Base-by-base conservation (phyloP, 2,797 vertebrate genomes). In the Acipenser ruthenus region DNA sequence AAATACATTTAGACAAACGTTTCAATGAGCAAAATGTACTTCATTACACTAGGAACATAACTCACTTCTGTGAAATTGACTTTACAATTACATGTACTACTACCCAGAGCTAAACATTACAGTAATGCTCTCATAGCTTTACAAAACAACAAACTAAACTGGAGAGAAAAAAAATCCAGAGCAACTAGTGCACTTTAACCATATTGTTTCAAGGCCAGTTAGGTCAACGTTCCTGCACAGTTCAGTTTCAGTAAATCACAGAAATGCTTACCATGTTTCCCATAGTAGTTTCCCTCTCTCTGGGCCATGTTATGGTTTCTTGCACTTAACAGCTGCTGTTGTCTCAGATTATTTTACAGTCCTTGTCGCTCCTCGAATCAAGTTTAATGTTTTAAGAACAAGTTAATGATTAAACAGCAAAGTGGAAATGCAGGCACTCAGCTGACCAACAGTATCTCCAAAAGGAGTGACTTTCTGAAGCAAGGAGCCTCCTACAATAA, bases 261-360 rank as follows among this genome's bases (percentile, higher is more conserved):
- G 12, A 58, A 7, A 1, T 58, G 12, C 55, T 58, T 81, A 82
- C 79, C 74, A 2, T 76, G 68, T 77, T 81, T 80, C 67, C 73
- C 76, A n/a, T 72, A 83, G 73, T 80, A 80, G 72, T 71, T 72
- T 75, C 82, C 73, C 67, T 76, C 64, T 18, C 66, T 67, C 47
- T 66, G 59, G 5, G 62, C 67, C 80, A 81, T 79, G 8, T 50
- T 55, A 37, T 60, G 59, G 64, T 13, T 68, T 61, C 65, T 18
- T 72, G 64, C 52, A 67, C 66, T 65, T 53, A 51, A 53, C 6
- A 65, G 12, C 11, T 37, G 55, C 71, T 50, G 6, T 49, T 70
- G n/a, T 63, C 3, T 11, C 6, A 51, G 56, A 50, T 69, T 70
- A 63, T 56, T 61, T 53, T 47, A 50, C 11, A 68, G 65, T 18